phyloP scores from a whole-genome alignment of 2,888 invertebrate genomes.

The Corbicula japonica region DNA sequence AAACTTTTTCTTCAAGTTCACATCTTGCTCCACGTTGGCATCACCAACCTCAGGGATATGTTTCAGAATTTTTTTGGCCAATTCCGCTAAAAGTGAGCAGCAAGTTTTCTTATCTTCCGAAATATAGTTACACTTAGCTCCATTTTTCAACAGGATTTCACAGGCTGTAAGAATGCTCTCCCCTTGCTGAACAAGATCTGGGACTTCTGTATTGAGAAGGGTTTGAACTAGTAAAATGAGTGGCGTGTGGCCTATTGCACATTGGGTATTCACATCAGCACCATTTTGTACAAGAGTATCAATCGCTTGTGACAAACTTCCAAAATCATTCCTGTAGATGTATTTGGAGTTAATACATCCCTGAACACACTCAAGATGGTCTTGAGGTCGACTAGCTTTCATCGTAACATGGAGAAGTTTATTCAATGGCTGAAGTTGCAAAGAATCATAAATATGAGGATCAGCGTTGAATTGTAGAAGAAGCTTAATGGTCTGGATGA shows the following conservation, averaged over 20 bases:
- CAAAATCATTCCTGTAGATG: constrained; percentile 80
- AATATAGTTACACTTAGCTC: constrained; percentile 92
- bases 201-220: constrained; percentile 91
- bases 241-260: constrained; percentile 87
- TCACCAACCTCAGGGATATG: constrained; percentile 8
- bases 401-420: constrained; percentile 88
- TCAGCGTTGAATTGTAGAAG: constrained; percentile 84
- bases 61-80: constrained; percentile 72
- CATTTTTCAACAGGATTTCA: constrained; percentile 90
- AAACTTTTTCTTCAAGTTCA: constrained; percentile 56
- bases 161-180: constrained; percentile 90
- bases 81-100: constrained; percentile 86
- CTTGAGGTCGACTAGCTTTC: constrained; percentile 88
- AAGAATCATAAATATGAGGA: constrained; percentile 84
- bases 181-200: constrained; percentile 89
- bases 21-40: constrained; percentile 20
- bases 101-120: constrained; percentile 89
- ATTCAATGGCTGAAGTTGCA: constrained; percentile 92
- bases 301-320: constrained; percentile 75
- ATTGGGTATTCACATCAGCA: constrained; percentile 77
- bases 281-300: constrained; percentile 80
- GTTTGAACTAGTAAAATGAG: constrained; percentile 92
- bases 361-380: constrained; percentile 91
- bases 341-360: constrained; percentile 89
- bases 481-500: constrained; percentile 79